Conservation (phyloP, 2,888 invertebrate species). For the Oxystoma pomonae region DNA sequence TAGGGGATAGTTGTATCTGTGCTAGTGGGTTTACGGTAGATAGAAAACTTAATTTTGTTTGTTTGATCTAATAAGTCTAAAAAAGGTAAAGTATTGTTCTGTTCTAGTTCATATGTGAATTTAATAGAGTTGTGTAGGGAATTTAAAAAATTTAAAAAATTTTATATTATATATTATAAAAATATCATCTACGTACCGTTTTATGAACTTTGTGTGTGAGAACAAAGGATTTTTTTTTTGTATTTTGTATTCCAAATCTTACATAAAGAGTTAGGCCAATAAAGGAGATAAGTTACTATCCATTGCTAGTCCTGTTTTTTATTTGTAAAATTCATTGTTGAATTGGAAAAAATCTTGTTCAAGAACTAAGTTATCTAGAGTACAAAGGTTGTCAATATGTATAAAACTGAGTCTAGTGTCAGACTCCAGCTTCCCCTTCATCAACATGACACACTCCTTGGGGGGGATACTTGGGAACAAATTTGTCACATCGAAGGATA, state of each 20-base stretch:
- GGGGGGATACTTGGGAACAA: background rate
- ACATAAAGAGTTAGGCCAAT: background rate
- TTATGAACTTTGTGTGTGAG: background rate
- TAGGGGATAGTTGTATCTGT: background rate
- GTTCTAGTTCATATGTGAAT: background rate
- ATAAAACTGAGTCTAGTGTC: background rate
- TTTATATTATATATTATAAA: background rate
- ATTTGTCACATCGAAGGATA: background rate
- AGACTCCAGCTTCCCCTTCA: background rate
- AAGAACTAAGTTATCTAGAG: background rate
- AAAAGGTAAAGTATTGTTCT: background rate
- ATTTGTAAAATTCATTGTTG: background rate
- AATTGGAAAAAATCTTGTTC: background rate
- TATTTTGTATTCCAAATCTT: background rate
- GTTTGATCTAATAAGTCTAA: background rate
- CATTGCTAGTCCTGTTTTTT: background rate
- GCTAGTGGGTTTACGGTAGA: background rate
- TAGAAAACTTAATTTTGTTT: background rate
- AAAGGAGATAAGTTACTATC: background rate
- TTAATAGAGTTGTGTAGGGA: background rate
- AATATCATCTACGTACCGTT: background rate
- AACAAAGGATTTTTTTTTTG: background rate
- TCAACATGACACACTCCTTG: background rate
- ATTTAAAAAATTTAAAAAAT: background rate
- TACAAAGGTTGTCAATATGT: background rate